These are phyloP conservation scores for Podarcis siculus DNA, from an alignment of 2,797 vertebrate species.

Conservation along the genomic window DNA sequence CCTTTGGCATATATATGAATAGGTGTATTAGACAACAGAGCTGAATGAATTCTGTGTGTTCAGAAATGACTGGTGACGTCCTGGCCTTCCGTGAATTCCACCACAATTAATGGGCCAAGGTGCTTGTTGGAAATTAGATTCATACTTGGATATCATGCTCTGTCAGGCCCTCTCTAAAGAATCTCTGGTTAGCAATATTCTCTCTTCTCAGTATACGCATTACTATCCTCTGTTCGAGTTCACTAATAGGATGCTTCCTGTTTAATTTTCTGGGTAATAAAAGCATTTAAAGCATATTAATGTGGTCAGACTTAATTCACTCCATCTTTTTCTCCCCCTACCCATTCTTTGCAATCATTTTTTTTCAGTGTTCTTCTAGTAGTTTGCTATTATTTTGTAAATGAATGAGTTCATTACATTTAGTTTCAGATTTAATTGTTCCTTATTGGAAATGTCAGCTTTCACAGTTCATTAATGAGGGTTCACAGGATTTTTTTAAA, in stretches of 20 bases:
- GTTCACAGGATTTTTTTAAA: constrained; percentile 31
- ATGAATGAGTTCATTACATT: constrained; percentile 72
- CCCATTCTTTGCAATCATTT: constrained; percentile 63
- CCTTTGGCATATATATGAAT: not conserved
- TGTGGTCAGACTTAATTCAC: constrained; percentile 70
- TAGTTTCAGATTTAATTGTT: constrained; percentile 72
- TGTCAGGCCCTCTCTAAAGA: not conserved
- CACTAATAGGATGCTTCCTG: constrained; percentile 58
- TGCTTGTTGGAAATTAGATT: not conserved
- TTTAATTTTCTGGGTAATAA: constrained; percentile 59
- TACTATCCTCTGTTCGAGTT: constrained; percentile 18
- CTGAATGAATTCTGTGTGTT: not conserved
- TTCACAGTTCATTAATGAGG: constrained; percentile 74
- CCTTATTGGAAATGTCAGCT: constrained; percentile 74
- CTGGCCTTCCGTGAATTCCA: not conserved
- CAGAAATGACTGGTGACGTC: not conserved
- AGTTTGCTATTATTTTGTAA: constrained; percentile 74
- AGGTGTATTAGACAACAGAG: not conserved
- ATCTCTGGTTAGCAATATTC: constrained; percentile 16
- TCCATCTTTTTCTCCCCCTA: constrained; percentile 25
- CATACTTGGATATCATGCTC: not conserved
- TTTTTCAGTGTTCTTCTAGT: constrained; percentile 49
- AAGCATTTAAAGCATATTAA: constrained; percentile 68
- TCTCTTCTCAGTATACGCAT: constrained; percentile 11
- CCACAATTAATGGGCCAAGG: not conserved